Conservation (phyloP, 2,797 vertebrate genomes). For the Darevskia mixta region DNA sequence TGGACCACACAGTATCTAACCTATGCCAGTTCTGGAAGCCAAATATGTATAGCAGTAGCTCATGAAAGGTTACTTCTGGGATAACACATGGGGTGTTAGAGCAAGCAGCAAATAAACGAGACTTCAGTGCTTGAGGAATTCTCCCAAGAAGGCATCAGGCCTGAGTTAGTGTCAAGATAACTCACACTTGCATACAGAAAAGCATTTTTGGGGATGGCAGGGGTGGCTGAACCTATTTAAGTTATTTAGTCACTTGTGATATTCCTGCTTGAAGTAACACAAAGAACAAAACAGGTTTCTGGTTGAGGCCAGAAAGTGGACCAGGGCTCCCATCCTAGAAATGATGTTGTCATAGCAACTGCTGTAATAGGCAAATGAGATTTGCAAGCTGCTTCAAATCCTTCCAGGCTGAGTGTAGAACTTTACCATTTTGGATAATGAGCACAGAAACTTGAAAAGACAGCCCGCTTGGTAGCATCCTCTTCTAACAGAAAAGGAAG, state of each 20-base stretch:
- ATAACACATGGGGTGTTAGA: neutral
- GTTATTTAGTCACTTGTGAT: conserved; percentile 16
- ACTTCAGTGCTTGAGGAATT: neutral
- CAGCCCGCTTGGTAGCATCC: neutral
- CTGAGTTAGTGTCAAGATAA: neutral
- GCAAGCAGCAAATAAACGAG: neutral
- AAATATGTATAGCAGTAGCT: conserved; percentile 12
- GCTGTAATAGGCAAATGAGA: conserved; percentile 46
- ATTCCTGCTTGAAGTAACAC: neutral
- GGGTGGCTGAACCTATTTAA: neutral
- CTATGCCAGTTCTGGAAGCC: conserved; percentile 15
- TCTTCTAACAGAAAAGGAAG: neutral
- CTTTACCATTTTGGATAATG: conserved; percentile 11
- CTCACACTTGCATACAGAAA: neutral
- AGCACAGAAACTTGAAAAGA: conserved; percentile 15
- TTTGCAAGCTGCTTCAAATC: conserved; percentile 57
- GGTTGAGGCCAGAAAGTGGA: conserved; percentile 16
- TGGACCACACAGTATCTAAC: conserved; percentile 12
- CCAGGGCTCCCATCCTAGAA: neutral
- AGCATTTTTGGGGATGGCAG: no score
- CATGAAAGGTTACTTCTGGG: neutral
- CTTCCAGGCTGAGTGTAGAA: conserved; percentile 11
- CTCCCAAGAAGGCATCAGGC: conserved; percentile 1
- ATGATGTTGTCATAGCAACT: conserved; percentile 28
- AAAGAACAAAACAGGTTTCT: conserved; percentile 35